Evolutionary conservation across 1,140 invertebrate species (phyloP).

Genomic region (Apolygus lucorum): DNA sequence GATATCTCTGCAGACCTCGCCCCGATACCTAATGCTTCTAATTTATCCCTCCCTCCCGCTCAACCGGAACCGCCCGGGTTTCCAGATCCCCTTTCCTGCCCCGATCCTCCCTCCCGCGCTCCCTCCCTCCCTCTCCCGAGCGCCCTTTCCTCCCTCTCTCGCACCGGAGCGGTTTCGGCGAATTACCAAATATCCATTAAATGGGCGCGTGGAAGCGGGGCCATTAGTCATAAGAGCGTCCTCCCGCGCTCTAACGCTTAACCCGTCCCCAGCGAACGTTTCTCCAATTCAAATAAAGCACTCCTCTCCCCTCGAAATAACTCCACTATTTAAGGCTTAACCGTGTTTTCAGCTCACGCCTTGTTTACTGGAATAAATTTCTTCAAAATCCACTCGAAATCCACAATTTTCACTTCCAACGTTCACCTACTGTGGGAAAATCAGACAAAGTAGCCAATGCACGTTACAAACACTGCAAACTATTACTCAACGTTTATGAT

Average conservation of each 20-base stretch:
- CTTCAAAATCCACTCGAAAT: too few species aligned
- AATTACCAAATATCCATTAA: constrained; percentile 16
- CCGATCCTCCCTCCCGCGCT: background rate
- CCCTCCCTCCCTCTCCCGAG: background rate
- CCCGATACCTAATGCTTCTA: constrained; percentile 16
- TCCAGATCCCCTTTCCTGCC: too few species aligned
- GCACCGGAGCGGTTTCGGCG: background rate
- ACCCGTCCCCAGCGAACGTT: background rate
- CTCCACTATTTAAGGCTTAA: constrained; percentile 4
- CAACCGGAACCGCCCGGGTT: too few species aligned
- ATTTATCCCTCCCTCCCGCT: constrained; percentile 14
- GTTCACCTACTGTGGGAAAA: too few species aligned
- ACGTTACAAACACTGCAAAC: too few species aligned
- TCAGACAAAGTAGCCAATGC: too few species aligned
- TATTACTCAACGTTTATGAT: too few species aligned
- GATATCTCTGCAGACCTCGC: background rate
- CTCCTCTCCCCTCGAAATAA: constrained; percentile 9
- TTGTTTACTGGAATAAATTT: constrained; percentile 2
- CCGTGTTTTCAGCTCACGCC: background rate
- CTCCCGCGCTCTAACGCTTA: background rate
- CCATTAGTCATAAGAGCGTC: constrained; percentile 14
- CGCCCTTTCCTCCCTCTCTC: background rate
- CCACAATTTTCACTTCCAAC: too few species aligned
- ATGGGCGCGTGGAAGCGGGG: constrained; percentile 3
- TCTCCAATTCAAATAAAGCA: constrained; percentile 11